These are phyloP conservation scores for Drosophila rubida DNA, from an alignment of 2,888 invertebrate species.

Conservation along the genomic window DNA sequence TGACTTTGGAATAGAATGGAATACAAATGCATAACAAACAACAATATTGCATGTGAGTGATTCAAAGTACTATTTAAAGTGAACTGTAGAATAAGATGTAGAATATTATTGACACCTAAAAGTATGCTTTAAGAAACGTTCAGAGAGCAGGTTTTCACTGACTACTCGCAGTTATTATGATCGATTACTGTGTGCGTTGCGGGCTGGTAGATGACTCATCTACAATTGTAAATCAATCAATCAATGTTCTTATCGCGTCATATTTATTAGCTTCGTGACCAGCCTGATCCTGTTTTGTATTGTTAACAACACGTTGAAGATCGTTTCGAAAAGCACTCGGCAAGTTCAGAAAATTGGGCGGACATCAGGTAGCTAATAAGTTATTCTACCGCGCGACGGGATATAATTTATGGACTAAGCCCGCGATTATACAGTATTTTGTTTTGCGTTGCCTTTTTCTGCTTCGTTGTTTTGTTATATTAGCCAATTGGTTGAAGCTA, in stretches of 20 bases:
- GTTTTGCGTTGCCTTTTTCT: conserved; percentile 8
- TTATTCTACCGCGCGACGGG: conserved; percentile 9
- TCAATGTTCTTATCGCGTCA: neutral
- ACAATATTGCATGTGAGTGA: no score
- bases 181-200: neutral
- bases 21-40: no score
- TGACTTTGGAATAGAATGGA: no score
- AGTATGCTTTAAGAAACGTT: no score
- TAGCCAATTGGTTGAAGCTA: conserved; percentile 51
- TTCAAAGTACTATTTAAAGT: no score
- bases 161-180: neutral
- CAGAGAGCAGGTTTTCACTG: no score
- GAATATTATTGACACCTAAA: no score
- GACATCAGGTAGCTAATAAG: conserved; percentile 3
- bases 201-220: neutral
- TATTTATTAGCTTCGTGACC: neutral
- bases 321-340: neutral
- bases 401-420: conserved; percentile 26
- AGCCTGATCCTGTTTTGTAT: neutral
- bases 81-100: no score
- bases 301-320: neutral
- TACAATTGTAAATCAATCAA: neutral
- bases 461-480: conserved; percentile 27
- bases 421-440: neutral
- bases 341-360: neutral